Base-by-base conservation (phyloP, 2,888 invertebrate species). In the Lasioglossum leucozonium region DNA sequence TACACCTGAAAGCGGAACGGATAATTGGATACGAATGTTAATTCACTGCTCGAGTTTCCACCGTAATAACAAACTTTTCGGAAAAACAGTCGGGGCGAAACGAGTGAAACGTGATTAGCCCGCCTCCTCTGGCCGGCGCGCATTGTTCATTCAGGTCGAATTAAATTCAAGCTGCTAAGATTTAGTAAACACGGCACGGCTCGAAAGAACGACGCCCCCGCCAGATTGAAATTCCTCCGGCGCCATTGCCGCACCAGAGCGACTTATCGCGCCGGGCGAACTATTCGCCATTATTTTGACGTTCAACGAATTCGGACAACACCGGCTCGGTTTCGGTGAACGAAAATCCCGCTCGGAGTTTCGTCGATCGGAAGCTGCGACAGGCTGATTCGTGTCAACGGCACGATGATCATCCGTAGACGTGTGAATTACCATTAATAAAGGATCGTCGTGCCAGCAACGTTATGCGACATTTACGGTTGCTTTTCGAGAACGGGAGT, bases 381-480 rank as follows among this genome's bases (percentile, higher is more conserved):
- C 30, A 42, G 58, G 11, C 4, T 4, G 22, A 34, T 30, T 30
- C 18, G 77, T 82, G 77, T 34, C 79, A 83, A 76, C 77, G 5
- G 26, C 44, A 79, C 72, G 75, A 51, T 22, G 18, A 47, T 47
- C 18, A 18, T 18, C 4, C 2, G 8, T 22, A 22, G 8, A 22
- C 22, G 51, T 22, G 51, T 51, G 22, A 51, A 51, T 51, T 51
- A 22, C 51, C 22, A 22, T 22, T n/a, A 51, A 22, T 51, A 22
- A 51, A 10, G 51, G 51, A 51, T 22, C 22, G 22, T 22, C 51
- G 2, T 51, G 22, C 22, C 2, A 22, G 22, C 51, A 51, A 51
- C 22, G 18, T 51, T 22, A 51, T 51, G 51, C 22, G 51, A 22
- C 51, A 51, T 51, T 51, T 22, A 51, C 22, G 22, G 51, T 22